Base-by-base conservation (phyloP, 2,113 vertebrate species). In the Neotoma lepida region DNA sequence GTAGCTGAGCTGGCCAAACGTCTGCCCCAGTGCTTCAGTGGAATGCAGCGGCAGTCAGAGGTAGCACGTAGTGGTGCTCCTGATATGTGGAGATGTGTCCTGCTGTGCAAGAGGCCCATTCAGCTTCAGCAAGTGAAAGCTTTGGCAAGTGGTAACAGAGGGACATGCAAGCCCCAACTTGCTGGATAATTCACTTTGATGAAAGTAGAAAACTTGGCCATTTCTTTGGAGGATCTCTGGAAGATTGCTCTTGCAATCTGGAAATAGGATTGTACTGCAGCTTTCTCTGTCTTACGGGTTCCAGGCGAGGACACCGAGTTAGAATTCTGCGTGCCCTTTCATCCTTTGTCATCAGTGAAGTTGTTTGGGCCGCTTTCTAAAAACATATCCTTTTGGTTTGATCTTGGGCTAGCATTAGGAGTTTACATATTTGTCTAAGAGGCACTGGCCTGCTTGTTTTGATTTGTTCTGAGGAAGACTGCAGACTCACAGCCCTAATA, bases 391-490 rank as follows among this genome's bases (percentile, higher is more conserved):
- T 15, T 54, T 93, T 76, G 77, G 73, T 94, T 85, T 88, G 77
- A 70, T 84, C 41, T 51, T 15, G 77, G 44, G 15, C 82, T 84
- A 61, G 73, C 86, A 89, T 86, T 88, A 93, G 87, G 6, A 35
- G 58, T 30, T 10, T 78, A 46, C 66, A 49, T 54, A 56, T 77
- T 86, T 92, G 77, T 71, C 77, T 68, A 8, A 0, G 14, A 74
- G 94, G 86, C 54, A 82, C 30, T 28, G 2, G 56, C 46, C 64
- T 73, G 82, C 71, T 73, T 93, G 30, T 39, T 90, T 74, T 93
- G 90, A 90, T 91, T 97, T 90, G 90, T 94, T 96, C 90, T 6
- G 82, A 94, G 91, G 94, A 86, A 84, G 81, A 51, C 56, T 88
- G 35, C 66, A 96, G 89, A 76, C 46, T 84, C 92, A 84, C 86